phyloP scores from a whole-genome alignment of 2,888 invertebrate species.

The Thymelicus lineola region DNA sequence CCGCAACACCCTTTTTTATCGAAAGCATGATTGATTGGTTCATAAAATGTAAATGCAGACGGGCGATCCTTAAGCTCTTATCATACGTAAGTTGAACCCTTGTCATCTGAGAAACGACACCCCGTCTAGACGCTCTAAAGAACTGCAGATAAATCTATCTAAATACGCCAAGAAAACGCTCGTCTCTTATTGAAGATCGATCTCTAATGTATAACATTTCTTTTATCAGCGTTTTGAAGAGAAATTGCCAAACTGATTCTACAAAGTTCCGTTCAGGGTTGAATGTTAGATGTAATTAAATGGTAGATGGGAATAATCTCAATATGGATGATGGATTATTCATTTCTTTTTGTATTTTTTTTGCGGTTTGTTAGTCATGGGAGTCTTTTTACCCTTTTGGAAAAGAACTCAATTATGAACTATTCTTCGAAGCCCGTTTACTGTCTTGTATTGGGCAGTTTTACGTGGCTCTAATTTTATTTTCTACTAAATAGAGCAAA shows the following conservation, averaged over 20 bases:
- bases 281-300: no score
- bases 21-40: conserved; percentile 43
- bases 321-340: no score
- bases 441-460: no score
- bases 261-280: neutral
- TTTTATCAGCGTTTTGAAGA: conserved; percentile 17
- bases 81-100: conserved; percentile 41
- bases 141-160: conserved; percentile 40
- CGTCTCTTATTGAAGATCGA: conserved; percentile 28
- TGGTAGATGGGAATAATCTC: no score
- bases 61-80: conserved; percentile 37
- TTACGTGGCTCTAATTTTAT: no score
- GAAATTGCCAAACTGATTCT: conserved; percentile 7
- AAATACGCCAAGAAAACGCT: conserved; percentile 29
- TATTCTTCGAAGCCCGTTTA: no score
- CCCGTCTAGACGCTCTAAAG: conserved; percentile 47
- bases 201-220: conserved; percentile 22
- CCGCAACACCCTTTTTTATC: conserved; percentile 33
- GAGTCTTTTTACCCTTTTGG: no score
- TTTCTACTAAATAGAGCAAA: no score
- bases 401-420: no score
- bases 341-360: no score
- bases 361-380: no score
- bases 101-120: conserved; percentile 43
- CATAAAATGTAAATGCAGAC: conserved; percentile 36